Evolutionary conservation across 2,888 invertebrate species (phyloP).

Genomic region (Tubulanus polymorphus): DNA sequence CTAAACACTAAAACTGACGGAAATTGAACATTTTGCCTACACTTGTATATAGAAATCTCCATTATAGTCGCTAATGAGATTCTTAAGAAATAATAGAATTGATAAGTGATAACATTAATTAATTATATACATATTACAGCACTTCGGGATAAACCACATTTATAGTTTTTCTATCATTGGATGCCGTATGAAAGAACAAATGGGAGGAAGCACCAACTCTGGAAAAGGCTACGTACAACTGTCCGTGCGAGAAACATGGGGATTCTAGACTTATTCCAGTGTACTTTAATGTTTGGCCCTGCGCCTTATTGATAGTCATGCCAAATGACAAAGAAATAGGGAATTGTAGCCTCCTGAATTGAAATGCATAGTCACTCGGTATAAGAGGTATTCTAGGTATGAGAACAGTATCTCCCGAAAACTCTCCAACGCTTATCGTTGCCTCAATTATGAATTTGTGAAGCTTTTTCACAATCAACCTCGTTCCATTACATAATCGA

Average conservation of each 20-base stretch:
- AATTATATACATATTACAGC: no score
- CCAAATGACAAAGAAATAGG: background rate
- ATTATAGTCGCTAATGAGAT: no score
- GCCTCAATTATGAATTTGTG: background rate
- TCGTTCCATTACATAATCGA: slow-evolving; percentile 21
- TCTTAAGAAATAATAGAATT: no score
- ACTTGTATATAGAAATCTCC: no score
- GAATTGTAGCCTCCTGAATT: background rate
- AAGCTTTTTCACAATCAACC: slow-evolving; percentile 9
- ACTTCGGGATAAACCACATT: slow-evolving; percentile 1
- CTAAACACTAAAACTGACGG: no score
- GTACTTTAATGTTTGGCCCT: background rate
- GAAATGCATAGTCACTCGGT: background rate
- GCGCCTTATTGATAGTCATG: background rate
- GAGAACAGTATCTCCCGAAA: background rate
- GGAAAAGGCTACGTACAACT: background rate
- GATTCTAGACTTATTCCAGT: background rate
- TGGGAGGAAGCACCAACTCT: background rate
- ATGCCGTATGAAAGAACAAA: background rate
- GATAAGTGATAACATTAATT: no score
- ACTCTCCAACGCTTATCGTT: background rate
- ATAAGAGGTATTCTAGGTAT: background rate
- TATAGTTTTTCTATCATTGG: background rate
- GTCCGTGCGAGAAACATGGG: slow-evolving; percentile 1
- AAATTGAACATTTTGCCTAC: no score